Percentiles rank a stretch among this genome's conserved stretches.
These are phyloP conservation scores for Aricia agestis DNA, from an alignment of 1,140 invertebrate species.

Conservation along the genomic window DNA sequence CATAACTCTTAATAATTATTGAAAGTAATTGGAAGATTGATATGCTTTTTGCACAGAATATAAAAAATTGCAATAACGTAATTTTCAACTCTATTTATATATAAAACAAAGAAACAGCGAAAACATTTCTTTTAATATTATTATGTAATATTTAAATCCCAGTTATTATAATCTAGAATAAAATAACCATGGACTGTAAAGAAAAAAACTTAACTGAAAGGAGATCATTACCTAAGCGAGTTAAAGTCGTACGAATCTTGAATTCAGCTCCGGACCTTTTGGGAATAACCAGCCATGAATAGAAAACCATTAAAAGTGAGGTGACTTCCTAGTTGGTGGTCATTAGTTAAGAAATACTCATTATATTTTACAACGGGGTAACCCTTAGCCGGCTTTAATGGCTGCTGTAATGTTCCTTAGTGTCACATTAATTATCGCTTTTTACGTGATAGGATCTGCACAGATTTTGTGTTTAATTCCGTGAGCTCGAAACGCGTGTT, in stretches of 20 bases:
- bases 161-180: too few relatives aligned
- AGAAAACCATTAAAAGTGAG: conserved; percentile 1
- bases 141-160: too few relatives aligned
- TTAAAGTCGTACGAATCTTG: neutral
- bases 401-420: conserved; percentile 30
- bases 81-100: too few relatives aligned
- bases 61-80: too few relatives aligned
- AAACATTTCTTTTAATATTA: too few relatives aligned
- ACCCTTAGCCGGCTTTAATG: conserved; percentile 21
- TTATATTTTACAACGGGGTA: neutral
- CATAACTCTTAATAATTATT: too few relatives aligned
- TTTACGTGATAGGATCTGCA: conserved; percentile 30
- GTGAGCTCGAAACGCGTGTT: conserved; percentile 23
- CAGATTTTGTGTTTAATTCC: neutral
- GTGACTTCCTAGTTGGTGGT: neutral
- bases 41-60: too few relatives aligned
- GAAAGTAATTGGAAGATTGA: too few relatives aligned
- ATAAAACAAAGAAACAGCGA: too few relatives aligned
- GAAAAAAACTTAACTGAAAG: neutral
- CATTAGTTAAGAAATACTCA: conserved; percentile 1
- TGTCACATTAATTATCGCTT: conserved; percentile 33
- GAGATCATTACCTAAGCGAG: neutral
- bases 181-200: too few relatives aligned
- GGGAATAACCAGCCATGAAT: neutral
- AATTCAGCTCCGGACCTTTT: neutral